These are phyloP conservation scores for Regulus satrapa DNA, from an alignment of 2,113 vertebrate genomes.

Conservation along the genomic window DNA sequence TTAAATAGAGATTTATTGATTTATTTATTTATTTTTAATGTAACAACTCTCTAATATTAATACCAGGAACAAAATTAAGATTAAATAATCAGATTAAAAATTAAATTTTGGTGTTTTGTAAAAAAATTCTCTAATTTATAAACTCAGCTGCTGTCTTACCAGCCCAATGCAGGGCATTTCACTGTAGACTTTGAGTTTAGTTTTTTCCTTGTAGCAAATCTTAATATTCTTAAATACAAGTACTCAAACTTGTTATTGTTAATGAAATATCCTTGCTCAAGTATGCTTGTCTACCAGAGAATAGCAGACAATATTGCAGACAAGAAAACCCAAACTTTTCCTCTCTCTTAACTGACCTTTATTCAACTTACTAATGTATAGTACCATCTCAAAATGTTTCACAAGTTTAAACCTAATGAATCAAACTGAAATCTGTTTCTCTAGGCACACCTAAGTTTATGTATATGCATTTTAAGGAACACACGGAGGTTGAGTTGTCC, in stretches of 20 bases:
- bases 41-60: background rate
- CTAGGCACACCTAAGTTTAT: background rate
- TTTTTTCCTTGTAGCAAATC: background rate
- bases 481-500: background rate
- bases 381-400: background rate
- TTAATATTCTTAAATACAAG: too few species aligned
- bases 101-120: background rate
- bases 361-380: background rate
- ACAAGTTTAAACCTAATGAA: background rate
- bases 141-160: background rate
- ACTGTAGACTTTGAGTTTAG: background rate
- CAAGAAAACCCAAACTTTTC: background rate
- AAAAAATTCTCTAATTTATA: background rate
- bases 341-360: background rate
- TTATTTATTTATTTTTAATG: too few species aligned
- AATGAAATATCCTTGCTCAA: background rate
- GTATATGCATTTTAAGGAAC: background rate
- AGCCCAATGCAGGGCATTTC: background rate
- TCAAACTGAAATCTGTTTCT: background rate
- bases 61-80: background rate
- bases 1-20: too few species aligned
- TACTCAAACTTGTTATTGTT: background rate
- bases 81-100: background rate
- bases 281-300: background rate
- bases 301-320: background rate